Percentiles rank a stretch among this genome's conserved stretches.
Evolutionary conservation across 2,797 vertebrate genomes (phyloP).

Genomic region (Ispidina lecontei): DNA sequence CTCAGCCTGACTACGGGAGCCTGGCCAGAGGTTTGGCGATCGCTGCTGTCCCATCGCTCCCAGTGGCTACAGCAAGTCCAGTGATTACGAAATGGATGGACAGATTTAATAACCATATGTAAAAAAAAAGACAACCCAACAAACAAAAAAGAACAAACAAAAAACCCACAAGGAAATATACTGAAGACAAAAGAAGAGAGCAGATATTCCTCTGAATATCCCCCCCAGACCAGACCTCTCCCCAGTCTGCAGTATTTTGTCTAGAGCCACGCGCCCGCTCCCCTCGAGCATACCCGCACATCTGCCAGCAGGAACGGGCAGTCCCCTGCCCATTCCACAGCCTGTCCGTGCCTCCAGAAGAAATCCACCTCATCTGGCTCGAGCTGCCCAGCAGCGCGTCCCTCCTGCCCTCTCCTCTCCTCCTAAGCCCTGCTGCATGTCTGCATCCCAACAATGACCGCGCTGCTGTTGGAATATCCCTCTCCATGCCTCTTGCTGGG

Average conservation of each 20-base stretch:
- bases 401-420: not conserved
- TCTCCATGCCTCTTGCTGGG: constrained; percentile 35
- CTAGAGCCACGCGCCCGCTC: not conserved
- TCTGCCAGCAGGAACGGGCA: constrained; percentile 14
- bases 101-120: not conserved
- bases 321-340: constrained; percentile 38
- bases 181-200: constrained; percentile 50
- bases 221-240: constrained; percentile 14
- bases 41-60: not conserved
- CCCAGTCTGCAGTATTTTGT: constrained; percentile 33
- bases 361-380: constrained; percentile 1
- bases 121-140: not conserved
- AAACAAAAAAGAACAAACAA: no score
- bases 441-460: constrained; percentile 63
- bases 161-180: not conserved
- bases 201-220: constrained; percentile 35
- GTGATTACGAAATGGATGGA: not conserved
- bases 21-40: not conserved
- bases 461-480: constrained; percentile 44
- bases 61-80: not conserved
- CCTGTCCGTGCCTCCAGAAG: constrained; percentile 30
- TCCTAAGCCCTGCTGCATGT: constrained; percentile 42
- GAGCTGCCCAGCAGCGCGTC: constrained; percentile 43
- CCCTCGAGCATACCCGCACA: constrained; percentile 3
- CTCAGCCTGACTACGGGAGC: not conserved